Conservation (phyloP, 2,797 vertebrate species). For the Pachyuromys duprasi region DNA sequence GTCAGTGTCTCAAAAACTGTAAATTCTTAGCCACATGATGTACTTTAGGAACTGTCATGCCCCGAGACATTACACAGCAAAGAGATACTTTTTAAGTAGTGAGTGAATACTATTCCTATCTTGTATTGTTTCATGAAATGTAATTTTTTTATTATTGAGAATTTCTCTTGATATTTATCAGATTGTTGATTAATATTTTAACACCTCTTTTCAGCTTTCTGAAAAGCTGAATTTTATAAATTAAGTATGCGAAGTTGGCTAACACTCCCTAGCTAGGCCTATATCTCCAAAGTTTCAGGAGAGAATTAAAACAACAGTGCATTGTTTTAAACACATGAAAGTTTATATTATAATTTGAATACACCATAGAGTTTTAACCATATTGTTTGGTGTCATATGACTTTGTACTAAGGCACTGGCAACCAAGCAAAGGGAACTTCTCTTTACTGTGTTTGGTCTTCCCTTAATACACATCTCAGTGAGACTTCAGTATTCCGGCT, state of each 20-base stretch:
- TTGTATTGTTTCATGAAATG: background rate
- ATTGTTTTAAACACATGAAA: background rate
- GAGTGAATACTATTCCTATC: background rate
- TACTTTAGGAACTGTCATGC: background rate
- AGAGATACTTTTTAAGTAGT: background rate
- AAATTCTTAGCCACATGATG: background rate
- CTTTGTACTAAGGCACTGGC: background rate
- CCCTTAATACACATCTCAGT: background rate
- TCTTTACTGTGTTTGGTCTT: background rate
- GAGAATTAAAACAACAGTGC: background rate
- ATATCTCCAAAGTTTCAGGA: background rate
- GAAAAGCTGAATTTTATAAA: background rate
- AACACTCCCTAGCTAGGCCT: background rate
- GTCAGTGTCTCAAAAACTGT: background rate
- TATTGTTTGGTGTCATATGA: background rate
- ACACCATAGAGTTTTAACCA: background rate
- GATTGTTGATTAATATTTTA: slow-evolving; percentile 9
- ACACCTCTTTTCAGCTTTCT: background rate
- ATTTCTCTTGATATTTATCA: background rate
- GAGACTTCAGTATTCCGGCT: background rate
- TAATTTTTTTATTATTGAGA: background rate
- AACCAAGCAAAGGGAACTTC: background rate
- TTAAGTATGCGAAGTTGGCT: background rate
- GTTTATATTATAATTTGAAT: background rate
- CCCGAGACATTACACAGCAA: background rate